Evolutionary conservation across 1,140 invertebrate species (phyloP), one percentile per base, ranked within the genome.

Genomic region (Galleria mellonella): DNA sequence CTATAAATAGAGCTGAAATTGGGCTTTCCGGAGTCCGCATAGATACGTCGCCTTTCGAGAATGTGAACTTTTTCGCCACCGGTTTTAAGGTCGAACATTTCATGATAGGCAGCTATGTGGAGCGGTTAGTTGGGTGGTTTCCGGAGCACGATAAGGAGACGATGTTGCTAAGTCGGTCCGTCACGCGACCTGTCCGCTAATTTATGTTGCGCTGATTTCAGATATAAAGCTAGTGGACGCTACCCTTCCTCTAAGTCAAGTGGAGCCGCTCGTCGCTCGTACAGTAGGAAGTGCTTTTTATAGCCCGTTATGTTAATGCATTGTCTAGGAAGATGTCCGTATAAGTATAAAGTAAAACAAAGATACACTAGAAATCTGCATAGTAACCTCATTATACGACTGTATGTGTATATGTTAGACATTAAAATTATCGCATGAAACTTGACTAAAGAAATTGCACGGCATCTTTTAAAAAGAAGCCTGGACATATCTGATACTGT

Each of bases 121-220:
- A 52, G 56, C 49, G 54, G 66, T 59, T 68, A 54, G 57, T 47
- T 41, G 62, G 62, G 66, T 61, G 55, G 75, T 71, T 83, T 84
- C 81, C 81, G 64, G 69, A 53, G 50, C 38, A 59, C 76, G 78
- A 84, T 84, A 83, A 84, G 76, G 62, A 75, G 77, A 74, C 75
- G 74, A 72, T 62, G 68, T 69, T 62, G 72, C 62, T 72, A 74
- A 77, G 72, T 67, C 66, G 51, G 67, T 65, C 61, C 72, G 75
- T 81, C 77, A 82, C 81, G 77, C 77, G 69, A 84, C 60, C 65
- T 65, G 63, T 71, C 62, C 69, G 66, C 72, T 81, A 81, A 84
- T 81, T 84, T 82, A 84, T 79, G 75, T 67, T 66, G 72, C 70
- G 68, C 75, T 76, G 75, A 82, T 82, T 69, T 61, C 51, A 76